Conservation (phyloP, 2,113 vertebrate species). For the Nanorana parkeri region DNA sequence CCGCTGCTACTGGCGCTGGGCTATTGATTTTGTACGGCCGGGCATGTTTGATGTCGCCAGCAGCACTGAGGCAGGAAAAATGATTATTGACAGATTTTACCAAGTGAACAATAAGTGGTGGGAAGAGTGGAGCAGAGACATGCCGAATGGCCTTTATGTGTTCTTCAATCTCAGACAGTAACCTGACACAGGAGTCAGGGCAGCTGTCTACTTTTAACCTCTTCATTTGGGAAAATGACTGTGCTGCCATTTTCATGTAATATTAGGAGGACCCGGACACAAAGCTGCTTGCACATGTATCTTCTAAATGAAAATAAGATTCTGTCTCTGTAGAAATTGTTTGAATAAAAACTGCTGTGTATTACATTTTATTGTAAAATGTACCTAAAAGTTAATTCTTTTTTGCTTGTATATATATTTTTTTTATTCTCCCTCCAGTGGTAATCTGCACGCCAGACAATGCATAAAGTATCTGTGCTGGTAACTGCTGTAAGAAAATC, state of each 20-base stretch:
- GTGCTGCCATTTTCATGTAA: background rate
- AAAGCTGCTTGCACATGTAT: slow-evolving; percentile 56
- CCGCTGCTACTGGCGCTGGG: slow-evolving; percentile 64
- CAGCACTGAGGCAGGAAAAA: slow-evolving; percentile 64
- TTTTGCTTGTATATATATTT: no score
- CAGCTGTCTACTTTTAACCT: slow-evolving; percentile 66
- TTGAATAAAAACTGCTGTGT: no score
- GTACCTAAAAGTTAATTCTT: no score
- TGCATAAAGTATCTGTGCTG: no score
- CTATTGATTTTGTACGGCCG: slow-evolving; percentile 71
- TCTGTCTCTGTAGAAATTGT: background rate
- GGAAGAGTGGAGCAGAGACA: slow-evolving; percentile 62
- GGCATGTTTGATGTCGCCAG: slow-evolving; percentile 71
- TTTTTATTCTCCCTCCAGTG: no score
- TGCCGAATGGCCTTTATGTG: slow-evolving; percentile 65
- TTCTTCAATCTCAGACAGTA: slow-evolving; percentile 66
- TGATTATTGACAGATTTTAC: slow-evolving; percentile 66
- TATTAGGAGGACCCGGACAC: slow-evolving; percentile 57
- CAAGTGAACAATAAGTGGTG: slow-evolving; percentile 58
- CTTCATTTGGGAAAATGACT: slow-evolving; percentile 52
- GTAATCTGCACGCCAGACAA: no score
- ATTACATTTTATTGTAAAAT: no score
- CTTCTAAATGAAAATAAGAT: slow-evolving; percentile 25
- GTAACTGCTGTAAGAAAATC: no score
- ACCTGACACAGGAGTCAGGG: slow-evolving; percentile 69